Conservation (phyloP, 53 echinoderm and acorn worm genomes). For the Stichopus horrens region DNA sequence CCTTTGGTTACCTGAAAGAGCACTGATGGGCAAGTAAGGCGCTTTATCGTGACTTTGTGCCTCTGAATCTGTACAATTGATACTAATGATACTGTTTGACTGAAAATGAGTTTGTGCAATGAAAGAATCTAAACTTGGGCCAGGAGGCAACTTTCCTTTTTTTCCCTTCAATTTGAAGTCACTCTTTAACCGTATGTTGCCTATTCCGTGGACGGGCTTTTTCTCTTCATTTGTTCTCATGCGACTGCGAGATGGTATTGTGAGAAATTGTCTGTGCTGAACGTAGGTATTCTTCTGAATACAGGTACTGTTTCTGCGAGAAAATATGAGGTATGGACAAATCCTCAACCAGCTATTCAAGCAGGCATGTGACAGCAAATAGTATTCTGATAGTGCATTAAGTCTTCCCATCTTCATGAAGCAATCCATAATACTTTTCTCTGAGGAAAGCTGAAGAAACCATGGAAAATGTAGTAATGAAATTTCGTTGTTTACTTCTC, state of each 20-base stretch:
- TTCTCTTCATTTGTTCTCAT: not conserved
- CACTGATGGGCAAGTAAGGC: not conserved
- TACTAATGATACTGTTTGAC: not conserved
- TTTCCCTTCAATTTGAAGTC: not conserved
- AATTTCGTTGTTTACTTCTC: not conserved
- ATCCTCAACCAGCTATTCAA: not conserved
- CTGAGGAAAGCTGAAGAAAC: not conserved
- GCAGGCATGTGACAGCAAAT: not conserved
- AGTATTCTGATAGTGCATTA: not conserved
- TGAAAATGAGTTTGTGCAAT: slow-evolving; percentile 16
- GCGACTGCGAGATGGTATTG: not conserved
- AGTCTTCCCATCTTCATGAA: not conserved
- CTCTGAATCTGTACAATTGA: not conserved
- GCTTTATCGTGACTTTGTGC: not conserved
- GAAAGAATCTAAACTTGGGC: not conserved
- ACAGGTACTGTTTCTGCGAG: slow-evolving; percentile 2
- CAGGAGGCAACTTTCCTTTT: not conserved
- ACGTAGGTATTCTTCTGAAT: not conserved
- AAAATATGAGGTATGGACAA: not conserved
- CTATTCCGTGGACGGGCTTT: not conserved
- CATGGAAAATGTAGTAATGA: not conserved
- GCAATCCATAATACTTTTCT: not conserved
- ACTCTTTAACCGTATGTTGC: not conserved
- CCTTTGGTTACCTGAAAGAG: not conserved
- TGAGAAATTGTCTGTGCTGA: not conserved